A percentile compares a stretch with the other conserved stretches of the same genome.
These are phyloP conservation scores for Drosophila leonis DNA, from an alignment of 2,888 invertebrate species.

Conservation along the genomic window DNA sequence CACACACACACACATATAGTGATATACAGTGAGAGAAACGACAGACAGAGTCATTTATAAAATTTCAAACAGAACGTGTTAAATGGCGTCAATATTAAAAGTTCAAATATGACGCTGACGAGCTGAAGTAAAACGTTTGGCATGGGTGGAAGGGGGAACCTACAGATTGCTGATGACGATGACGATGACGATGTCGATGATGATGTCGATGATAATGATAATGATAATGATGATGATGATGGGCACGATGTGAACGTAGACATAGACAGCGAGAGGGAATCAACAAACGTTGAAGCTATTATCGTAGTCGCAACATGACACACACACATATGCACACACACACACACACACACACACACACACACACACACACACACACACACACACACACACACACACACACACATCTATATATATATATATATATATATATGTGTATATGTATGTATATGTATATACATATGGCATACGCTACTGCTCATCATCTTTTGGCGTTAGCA, in stretches of 20 bases:
- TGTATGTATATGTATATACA: background rate
- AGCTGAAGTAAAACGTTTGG: conserved; percentile 28
- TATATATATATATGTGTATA: background rate
- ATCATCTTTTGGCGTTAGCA: conserved; percentile 79
- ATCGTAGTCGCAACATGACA: conserved; percentile 77
- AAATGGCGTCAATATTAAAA: conserved; percentile 81
- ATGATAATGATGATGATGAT: conserved; percentile 18
- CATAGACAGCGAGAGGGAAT: conserved; percentile 58
- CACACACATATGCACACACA: conserved; percentile 29
- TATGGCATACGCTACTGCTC: conserved; percentile 56
- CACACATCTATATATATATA: background rate
- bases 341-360: conserved; percentile 31
- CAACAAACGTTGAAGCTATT: conserved; percentile 77
- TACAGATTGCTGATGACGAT: conserved; percentile 28
- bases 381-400: background rate
- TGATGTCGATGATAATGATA: conserved; percentile 32
- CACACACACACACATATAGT: background rate
- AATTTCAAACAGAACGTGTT: conserved; percentile 77
- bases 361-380: conserved; percentile 26
- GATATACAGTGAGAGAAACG: conserved; percentile 61
- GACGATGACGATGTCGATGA: conserved; percentile 30
- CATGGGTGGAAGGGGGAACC: background rate
- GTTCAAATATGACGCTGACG: conserved; percentile 80
- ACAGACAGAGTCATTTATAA: conserved; percentile 80
- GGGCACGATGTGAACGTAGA: conserved; percentile 40